Percentiles rank a stretch among this genome's conserved stretches.
phyloP scores from a whole-genome alignment of 1,140 invertebrate genomes.

The Lerema accius region DNA sequence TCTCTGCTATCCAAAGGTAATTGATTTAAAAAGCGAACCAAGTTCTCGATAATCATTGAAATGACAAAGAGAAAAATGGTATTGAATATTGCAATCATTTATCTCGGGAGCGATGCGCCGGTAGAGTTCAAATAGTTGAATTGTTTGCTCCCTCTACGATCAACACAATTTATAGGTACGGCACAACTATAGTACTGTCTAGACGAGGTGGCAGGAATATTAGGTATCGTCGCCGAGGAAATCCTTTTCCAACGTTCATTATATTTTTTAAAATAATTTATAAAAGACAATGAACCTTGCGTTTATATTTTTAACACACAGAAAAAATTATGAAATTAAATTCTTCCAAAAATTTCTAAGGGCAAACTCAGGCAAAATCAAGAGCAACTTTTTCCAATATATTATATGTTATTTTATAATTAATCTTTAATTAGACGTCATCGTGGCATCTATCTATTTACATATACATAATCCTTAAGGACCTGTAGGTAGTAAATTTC shows the following conservation, averaged over 20 bases:
- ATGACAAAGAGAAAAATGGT: neutral
- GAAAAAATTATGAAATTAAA: too few relatives aligned
- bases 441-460: too few relatives aligned
- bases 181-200: constrained; percentile 37
- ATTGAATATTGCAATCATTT: constrained; percentile 22
- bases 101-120: constrained; percentile 21
- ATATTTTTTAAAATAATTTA: constrained; percentile 17
- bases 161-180: constrained; percentile 40
- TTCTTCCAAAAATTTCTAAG: too few relatives aligned
- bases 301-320: neutral
- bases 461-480: too few relatives aligned
- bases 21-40: neutral
- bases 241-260: constrained; percentile 18
- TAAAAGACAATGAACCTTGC: neutral
- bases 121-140: constrained; percentile 29
- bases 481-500: too few relatives aligned
- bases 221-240: constrained; percentile 32
- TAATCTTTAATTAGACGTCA: too few relatives aligned
- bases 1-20: too few relatives aligned
- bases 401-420: too few relatives aligned
- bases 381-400: too few relatives aligned
- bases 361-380: too few relatives aligned
- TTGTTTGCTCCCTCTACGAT: constrained; percentile 37
- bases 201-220: constrained; percentile 45
- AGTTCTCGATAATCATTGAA: neutral